Evolutionary conservation across 1,140 invertebrate genomes (phyloP).

Genomic region (Drosophila gunungcola): DNA sequence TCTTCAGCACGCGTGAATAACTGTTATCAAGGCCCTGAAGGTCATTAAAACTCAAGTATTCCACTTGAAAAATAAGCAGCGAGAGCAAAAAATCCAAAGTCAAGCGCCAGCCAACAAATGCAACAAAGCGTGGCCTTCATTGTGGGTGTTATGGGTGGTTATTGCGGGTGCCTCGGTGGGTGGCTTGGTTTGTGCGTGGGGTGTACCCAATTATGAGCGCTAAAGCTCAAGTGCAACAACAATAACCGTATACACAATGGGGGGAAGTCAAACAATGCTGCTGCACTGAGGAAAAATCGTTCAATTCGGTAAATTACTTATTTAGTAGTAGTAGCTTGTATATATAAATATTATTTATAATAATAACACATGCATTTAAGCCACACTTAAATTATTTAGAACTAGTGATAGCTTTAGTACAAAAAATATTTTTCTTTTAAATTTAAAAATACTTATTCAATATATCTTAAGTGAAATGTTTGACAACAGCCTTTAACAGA

Average conservation of each 20-base stretch:
- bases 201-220: conserved; percentile 73
- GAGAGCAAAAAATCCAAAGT: conserved; percentile 48
- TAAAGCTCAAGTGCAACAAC: conserved; percentile 69
- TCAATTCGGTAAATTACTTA: neutral
- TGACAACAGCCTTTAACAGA: too few relatives aligned
- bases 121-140: conserved; percentile 60
- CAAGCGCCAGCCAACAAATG: conserved; percentile 51
- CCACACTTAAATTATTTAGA: too few relatives aligned
- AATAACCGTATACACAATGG: conserved; percentile 51
- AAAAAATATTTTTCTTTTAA: too few relatives aligned
- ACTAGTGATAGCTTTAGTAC: too few relatives aligned
- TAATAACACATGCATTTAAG: too few relatives aligned
- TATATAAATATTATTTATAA: too few relatives aligned
- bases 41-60: conserved; percentile 76
- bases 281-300: conserved; percentile 4
- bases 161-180: neutral
- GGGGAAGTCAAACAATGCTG: conserved; percentile 65
- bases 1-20: conserved; percentile 69
- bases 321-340: too few relatives aligned
- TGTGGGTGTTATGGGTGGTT: conserved; percentile 2
- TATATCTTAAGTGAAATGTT: too few relatives aligned
- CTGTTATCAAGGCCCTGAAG: conserved; percentile 66
- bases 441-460: too few relatives aligned
- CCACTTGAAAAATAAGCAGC: conserved; percentile 57
- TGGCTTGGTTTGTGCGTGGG: conserved; percentile 8